Percentiles rank a stretch among this genome's conserved stretches.
phyloP scores from a whole-genome alignment of 2,888 invertebrate species.

The Polymixis lichenea region DNA sequence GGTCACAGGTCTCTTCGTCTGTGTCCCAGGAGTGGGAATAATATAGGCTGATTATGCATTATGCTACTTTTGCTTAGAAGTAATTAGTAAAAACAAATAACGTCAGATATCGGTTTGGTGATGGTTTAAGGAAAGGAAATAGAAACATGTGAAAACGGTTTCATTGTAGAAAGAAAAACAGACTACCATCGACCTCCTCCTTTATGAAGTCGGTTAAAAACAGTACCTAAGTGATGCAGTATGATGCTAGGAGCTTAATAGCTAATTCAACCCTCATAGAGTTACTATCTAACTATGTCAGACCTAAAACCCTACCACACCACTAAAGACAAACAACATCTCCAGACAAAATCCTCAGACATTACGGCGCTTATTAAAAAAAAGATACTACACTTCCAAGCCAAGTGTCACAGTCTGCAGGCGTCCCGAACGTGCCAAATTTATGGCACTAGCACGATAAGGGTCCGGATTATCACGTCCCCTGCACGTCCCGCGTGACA shows the following conservation, averaged over 20 bases:
- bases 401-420: conserved; percentile 50
- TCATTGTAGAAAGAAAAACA: background rate
- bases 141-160: background rate
- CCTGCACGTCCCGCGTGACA: conserved; percentile 54
- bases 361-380: conserved; percentile 42
- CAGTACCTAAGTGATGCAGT: background rate
- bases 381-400: conserved; percentile 32
- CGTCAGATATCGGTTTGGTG: too few relatives aligned
- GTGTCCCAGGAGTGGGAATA: too few relatives aligned
- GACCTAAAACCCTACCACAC: background rate
- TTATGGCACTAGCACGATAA: conserved; percentile 71
- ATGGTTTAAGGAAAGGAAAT: background rate
- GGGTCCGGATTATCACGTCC: conserved; percentile 74
- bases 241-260: background rate
- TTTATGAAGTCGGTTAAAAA: too few relatives aligned
- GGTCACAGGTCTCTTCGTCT: too few relatives aligned
- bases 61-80: background rate
- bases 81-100: background rate
- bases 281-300: background rate
- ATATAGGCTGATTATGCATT: too few relatives aligned
- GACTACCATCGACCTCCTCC: too few relatives aligned
- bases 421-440: conserved; percentile 65
- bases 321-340: background rate
- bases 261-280: background rate
- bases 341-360: conserved; percentile 8